Percentiles rank a stretch among this genome's conserved stretches.
Conservation (phyloP, 2,797 vertebrate species). For the Pangasius larnaudii region DNA sequence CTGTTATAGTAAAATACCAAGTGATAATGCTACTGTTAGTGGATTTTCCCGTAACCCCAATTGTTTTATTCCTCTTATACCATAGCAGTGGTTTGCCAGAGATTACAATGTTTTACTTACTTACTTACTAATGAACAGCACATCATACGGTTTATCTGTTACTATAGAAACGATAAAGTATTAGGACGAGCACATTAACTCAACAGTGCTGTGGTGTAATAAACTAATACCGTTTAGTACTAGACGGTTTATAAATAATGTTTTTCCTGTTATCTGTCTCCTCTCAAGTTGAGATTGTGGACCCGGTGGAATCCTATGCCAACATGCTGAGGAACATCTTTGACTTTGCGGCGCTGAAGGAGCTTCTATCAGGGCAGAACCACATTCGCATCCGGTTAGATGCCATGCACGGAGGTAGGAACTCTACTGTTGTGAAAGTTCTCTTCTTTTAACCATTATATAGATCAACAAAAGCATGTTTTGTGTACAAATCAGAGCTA, state of each 20-base stretch:
- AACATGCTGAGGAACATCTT: slow-evolving; percentile 93
- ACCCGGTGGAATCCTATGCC: slow-evolving; percentile 92
- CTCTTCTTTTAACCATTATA: not conserved
- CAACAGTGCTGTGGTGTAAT: not conserved
- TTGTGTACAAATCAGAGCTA: not conserved
- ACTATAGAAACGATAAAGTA: not conserved
- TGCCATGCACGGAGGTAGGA: slow-evolving; percentile 93
- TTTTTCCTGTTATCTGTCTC: not conserved
- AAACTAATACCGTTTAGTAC: not conserved
- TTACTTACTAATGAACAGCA: not conserved
- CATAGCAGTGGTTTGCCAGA: not conserved
- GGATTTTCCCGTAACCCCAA: too few species aligned
- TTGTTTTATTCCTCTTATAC: not conserved
- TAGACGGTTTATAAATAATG: not conserved
- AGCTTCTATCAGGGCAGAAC: slow-evolving; percentile 87
- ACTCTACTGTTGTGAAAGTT: not conserved
- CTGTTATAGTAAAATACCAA: too few species aligned
- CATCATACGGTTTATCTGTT: not conserved
- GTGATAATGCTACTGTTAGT: not conserved
- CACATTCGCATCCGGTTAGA: slow-evolving; percentile 91
- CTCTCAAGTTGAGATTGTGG: slow-evolving; percentile 91
- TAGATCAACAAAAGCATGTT: not conserved
- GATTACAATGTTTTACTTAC: not conserved
- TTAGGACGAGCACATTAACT: not conserved
- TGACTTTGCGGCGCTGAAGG: slow-evolving; percentile 91